Evolutionary conservation across 2,888 invertebrate genomes (phyloP), one percentile per base, ranked within the genome.

Genomic region (Torymus aiolomorphi): DNA sequence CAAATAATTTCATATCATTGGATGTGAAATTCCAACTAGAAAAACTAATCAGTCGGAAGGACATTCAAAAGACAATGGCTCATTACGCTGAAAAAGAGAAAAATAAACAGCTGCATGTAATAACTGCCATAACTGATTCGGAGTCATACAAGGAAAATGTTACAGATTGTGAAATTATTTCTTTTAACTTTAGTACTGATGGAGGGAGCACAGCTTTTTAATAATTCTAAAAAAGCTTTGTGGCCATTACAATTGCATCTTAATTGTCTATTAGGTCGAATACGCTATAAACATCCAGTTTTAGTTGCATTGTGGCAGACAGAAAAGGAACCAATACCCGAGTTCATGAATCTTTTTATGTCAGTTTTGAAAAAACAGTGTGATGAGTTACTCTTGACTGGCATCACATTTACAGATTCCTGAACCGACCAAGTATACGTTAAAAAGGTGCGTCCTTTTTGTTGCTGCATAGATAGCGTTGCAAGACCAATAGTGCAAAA

Each of bases 161-260:
- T 2, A 11, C 66, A n/a, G 76, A 59, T 20, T 71, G 63, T 2
- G 79, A 76, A 12, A 76, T n/a, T n/a, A n/a, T n/a, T n/a, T n/a
- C n/a, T n/a, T n/a, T n/a, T n/a, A n/a, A n/a, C n/a, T n/a, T n/a
- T 69, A 5, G 66, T 76, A 75, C 82, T 2, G 81, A 84, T 71
- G n/a, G n/a, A n/a, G n/a, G 83, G 82, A 5, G 83, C 83, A 12
- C 76, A n/a, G n/a, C n/a, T n/a, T n/a, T n/a, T n/a, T n/a, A n/a
- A n/a, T n/a, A n/a, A n/a, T n/a, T n/a, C n/a, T n/a, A n/a, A n/a
- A n/a, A n/a, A n/a, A 80, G 16, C 80, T 18, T 78, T 78, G 61
- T 83, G 83, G 83, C 77, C 83, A 31, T 49, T 82, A 11, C 80
- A 80, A 61, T 42, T 80, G 8, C 73, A 78, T 66, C 24, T 83